Percentiles rank a stretch among this genome's conserved stretches.
Evolutionary conservation across 2,888 invertebrate genomes (phyloP).

Genomic region (Emesis russula): DNA sequence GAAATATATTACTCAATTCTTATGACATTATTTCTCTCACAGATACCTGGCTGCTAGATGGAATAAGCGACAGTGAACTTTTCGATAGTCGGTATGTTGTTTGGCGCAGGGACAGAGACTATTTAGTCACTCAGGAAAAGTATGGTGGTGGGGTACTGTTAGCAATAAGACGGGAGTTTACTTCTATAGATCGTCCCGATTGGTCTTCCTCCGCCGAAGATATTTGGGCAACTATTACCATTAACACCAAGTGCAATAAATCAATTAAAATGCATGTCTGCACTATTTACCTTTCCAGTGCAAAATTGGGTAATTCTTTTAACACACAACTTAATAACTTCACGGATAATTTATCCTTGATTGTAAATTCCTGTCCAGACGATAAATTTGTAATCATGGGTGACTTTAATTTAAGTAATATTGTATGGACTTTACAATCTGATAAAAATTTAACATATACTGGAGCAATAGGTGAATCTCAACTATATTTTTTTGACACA

Average conservation of each 20-base stretch:
- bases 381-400: conserved; percentile 29
- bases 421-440: conserved; percentile 5
- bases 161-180: conserved; percentile 28
- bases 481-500: conserved; percentile 27
- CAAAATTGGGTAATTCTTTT: conserved; percentile 34
- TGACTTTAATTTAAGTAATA: conserved; percentile 21
- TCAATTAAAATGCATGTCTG: conserved; percentile 38
- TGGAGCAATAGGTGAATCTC: conserved; percentile 8
- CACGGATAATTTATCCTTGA: conserved; percentile 24
- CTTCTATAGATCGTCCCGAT: conserved; percentile 20
- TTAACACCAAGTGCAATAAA: background rate
- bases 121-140: conserved; percentile 34
- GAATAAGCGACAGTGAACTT: conserved; percentile 32
- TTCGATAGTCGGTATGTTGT: conserved; percentile 38
- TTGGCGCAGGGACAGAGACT: conserved; percentile 47
- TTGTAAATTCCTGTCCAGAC: conserved; percentile 26
- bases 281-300: conserved; percentile 42
- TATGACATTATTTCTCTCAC: conserved; percentile 36
- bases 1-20: conserved; percentile 12
- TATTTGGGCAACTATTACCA: conserved; percentile 33
- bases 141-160: conserved; percentile 58
- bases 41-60: conserved; percentile 46
- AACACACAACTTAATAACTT: conserved; percentile 44
- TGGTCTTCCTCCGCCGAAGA: conserved; percentile 46
- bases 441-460: background rate